Base-by-base conservation (phyloP, 37 sponge, comb jelly and placozoan genomes). In the Chondrosia reniformis region DNA sequence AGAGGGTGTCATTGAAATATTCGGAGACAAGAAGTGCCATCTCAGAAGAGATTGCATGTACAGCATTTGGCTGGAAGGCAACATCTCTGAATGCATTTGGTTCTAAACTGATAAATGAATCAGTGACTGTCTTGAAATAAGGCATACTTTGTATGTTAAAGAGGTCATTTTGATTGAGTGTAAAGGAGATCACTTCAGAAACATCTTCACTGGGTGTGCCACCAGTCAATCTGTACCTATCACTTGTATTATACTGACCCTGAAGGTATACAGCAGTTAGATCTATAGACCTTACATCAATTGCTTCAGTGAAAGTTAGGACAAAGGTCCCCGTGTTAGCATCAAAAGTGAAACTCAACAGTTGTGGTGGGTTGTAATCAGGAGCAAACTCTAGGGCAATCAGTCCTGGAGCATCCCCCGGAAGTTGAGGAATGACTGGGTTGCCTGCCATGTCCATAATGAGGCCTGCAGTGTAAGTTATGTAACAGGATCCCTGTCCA, bases 301-400 rank as follows among this genome's bases (percentile, higher is more conserved):
- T 77, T 10, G 96, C 80, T 77, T 95, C 96, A 78, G 77, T 80
- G 67, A 95, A 95, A 8, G 87, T 72, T 57, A 95, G 44, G 24
- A 46, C 4, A n/a, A 95, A 45, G 15, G 49, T 72, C 54, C 92
- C 92, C 9, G 67, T 46, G 5, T 63, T 65, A 44, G 92, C 78
- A 84, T 89, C 46, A 32, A 86, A 89, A 15, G 36, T 77, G 54
- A 89, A 89, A 1, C 25, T 34, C 30, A 43, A 10, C 21, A 89
- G 62, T 66, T 78, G 49, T 21, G 94, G 90, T 63, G 75, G 72
- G 7, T 52, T 34, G 63, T 67, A 45, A 33, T 93, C 94, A 27
- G 27, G 34, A 45, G 65, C 71, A 76, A 91, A 91, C 43, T 74
- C 79, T 69, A 80, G 71, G 57, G 87, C 91, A 33, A 91, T 77